Base-by-base conservation (phyloP, 2,888 invertebrate genomes). In the Mythimna albipuncta region DNA sequence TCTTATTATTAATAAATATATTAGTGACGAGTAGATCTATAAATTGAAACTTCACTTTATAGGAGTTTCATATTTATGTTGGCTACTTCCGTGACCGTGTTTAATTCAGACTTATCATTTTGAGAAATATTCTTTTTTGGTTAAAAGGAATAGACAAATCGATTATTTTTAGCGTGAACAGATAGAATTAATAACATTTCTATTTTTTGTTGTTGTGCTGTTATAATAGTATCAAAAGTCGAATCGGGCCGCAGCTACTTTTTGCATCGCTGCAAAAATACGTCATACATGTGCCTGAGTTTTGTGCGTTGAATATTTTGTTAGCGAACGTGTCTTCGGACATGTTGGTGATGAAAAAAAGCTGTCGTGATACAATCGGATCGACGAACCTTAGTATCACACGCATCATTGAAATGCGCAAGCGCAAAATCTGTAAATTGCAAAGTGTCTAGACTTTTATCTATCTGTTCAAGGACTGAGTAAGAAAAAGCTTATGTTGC, bases 321-420 rank as follows among this genome's bases (percentile, higher is more conserved):
- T 92, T 93, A 93, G 92, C 93, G 93, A 90, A 90, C 88, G 82
- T 76, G 85, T 91, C 88, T 88, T 82, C 83, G 82, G 86, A 89
- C 89, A 89, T 90, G 86, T 87, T 89, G 89, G 80, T 86, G 89
- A 82, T 81, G 84, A 85, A 90, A 91, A 92, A 91, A 87, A 90
- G 85, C 87, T 85, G 85, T 87, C 87, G 87, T 90, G 91, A 90
- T 90, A 91, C 88, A 83, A 91, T 89, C 90, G 82, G 95, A 94
- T 91, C 94, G 92, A 92, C 94, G 95, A 95, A 95, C 95, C 89
- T 89, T 85, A 85, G 89, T 85, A 91, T 92, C 92, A 89, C 93
- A 93, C 91, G 91, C 90, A 94, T 93, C 92, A 95, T 95, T 95
- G 90, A 91, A 92, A 95, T 95, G 93, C 95, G 92, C 92, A 90